Base-by-base conservation (phyloP, 64 coral and sea anemone species). In the Porites lutea region DNA sequence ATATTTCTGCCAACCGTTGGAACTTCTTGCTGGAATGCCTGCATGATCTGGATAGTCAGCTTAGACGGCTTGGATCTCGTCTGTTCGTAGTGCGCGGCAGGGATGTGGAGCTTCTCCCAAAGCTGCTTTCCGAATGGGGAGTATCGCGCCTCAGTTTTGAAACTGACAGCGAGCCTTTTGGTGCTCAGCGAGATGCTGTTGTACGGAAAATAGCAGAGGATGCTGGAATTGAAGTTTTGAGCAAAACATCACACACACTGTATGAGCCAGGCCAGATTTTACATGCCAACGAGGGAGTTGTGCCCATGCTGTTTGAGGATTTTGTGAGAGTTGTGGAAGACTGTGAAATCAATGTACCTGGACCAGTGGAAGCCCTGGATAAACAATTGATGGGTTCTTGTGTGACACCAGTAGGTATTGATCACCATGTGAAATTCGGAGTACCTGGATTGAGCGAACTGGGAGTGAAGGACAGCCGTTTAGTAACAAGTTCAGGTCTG, bases 1-100 rank as follows among this genome's bases (percentile, higher is more conserved):
- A 95, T 53, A 89, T 95, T 62, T 82, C 88, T 7, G 93, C 89
- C 22, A 95, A 95, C 73, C 93, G 93, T 44, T 90, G 88, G 93
- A 89, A 89, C 16, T 95, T 95, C 55, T 76, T 95, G 16, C 82
- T 86, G 9, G 93, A 95, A 67, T 84, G 58, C 79, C 65, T 95
- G 3, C 75, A 82, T 67, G 88, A 82, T 47, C 65, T 95, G 8
- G 93, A 95, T 50, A 57, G 47, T 58, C 79, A 95, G 48, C 75
- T 95, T 19, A 71, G 70, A 12, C 52, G 47, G 15, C 79, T 83
- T 4, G 93, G 93, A 65, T 93, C 92, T 6, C 92, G 79, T 59
- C 52, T 95, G 27, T 95, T 86, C 77, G 79, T 95, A 8, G 82
- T 68, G 50, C 88, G 82, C 9, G 93, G 93, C 4, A 19, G 82